Evolutionary conservation across 2,113 vertebrate genomes (phyloP), one percentile per base, ranked within the genome.

Genomic region (Patagioenas fasciata): DNA sequence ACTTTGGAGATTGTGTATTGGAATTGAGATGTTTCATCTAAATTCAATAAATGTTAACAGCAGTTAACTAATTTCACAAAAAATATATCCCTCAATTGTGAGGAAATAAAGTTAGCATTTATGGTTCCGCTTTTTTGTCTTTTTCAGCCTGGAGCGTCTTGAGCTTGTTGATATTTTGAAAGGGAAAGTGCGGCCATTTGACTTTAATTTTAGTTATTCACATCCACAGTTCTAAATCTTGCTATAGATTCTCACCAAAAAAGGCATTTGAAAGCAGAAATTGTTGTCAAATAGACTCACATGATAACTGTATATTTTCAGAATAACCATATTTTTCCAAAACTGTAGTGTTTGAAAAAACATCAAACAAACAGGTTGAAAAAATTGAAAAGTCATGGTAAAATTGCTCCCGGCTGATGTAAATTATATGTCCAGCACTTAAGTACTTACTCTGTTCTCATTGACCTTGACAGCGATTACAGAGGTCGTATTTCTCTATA

Each of bases 381-480:
- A 75, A 94, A 75, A 25, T 32, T 36, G 62, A 81, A 91, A 92
- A 89, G 61, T 82, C 26, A n/a, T 56, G 57, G 32, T 95, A 67
- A 60, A 31, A 34, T 93, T 91, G 54, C 58, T 91, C 36, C 44
- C 44, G 54, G 38, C 53, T 69, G 61, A 84, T 75, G 69, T 92
- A 93, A 92, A 81, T 95, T 57, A 25, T 48, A 78, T 50, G 54
- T 75, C 84, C 78, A 85, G 48, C 40, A 75, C 40, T 85, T 87
- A 75, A 84, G 54, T 42, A 69, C 65, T 92, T 89, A 65, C 5
- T 23, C 73, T 78, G 67, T 80, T 92, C 86, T 86, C n/a, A 32
- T 36, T 95, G 92, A 91, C 83, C 95, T 92, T 86, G 64, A 74
- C 29, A 85, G 71, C 85, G 93, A 73, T 91, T 94, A 90, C 44